Base-by-base conservation (phyloP, 1,140 invertebrate genomes). In the Mercenaria mercenaria region DNA sequence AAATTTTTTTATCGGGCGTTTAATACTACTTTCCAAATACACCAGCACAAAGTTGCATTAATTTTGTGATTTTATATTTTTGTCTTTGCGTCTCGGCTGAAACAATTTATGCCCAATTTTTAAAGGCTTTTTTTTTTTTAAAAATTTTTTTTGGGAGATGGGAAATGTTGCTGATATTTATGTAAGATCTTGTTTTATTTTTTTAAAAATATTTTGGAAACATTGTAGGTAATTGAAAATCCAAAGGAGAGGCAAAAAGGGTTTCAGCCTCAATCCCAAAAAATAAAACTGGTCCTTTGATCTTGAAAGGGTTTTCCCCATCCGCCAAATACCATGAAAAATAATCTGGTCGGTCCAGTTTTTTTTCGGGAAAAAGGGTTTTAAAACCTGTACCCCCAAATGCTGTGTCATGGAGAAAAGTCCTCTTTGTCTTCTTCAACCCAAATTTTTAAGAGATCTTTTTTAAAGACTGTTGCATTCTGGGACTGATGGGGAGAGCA, bases 261-360 rank as follows among this genome's bases (percentile, higher is more conserved):
- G 97, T 99, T 32, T 99, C 98, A 87, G 98, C 98, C 23, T 99
- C 99, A 18, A 98, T 99, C 91, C 98, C 98, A 0, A 97, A 99
- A 95, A 96, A 96, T 0, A n/a, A n/a, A 96, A 97, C n/a, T 99
- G 98, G 98, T 96, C 97, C 34, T 97, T 97, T 0, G 97, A 97
- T 0, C 93, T 98, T 92, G 98, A 98, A 0, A 97, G 97, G 93
- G 96, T n/a, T n/a, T n/a, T n/a, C 97, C 81, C 99, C 98, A 56
- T 99, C 98, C 64, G 97, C 98, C 10, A 98, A 98, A 32, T 99
- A 99, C 96, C 98, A 99, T 95, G 98, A 99, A 0, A n/a, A 99
- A 99, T 96, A 99, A 99, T 96, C 96, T 99, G 52, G 96, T 99
- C 15, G 96, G 94, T 85, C 97, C 98, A 29, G 98, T 99, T 0